These are phyloP conservation scores for Rosalia funebris DNA, from an alignment of 2,888 invertebrate genomes.

Conservation along the genomic window DNA sequence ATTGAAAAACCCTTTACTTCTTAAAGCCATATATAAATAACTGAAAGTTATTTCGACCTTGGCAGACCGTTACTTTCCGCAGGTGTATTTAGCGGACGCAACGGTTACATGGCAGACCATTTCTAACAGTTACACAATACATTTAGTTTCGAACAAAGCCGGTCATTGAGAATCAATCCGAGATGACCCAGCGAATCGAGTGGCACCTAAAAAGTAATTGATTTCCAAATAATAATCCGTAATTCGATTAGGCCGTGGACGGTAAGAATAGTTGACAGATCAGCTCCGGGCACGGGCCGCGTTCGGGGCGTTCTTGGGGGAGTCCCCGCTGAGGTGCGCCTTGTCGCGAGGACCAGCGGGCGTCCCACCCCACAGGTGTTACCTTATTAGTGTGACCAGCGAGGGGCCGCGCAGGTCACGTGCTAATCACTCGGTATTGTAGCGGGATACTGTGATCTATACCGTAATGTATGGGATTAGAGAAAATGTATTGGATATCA, in stretches of 20 bases:
- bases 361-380: slow-evolving; percentile 52
- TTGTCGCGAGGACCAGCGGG: slow-evolving; percentile 40
- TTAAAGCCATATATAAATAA: too few relatives aligned
- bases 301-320: slow-evolving; percentile 49
- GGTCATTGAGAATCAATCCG: slow-evolving; percentile 1
- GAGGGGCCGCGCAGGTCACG: slow-evolving; percentile 35
- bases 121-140: not conserved
- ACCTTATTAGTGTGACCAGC: slow-evolving; percentile 50
- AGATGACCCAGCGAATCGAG: slow-evolving; percentile 18
- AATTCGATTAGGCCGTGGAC: slow-evolving; percentile 36
- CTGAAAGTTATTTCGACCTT: too few relatives aligned
- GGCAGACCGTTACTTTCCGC: too few relatives aligned
- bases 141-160: slow-evolving; percentile 1
- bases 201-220: slow-evolving; percentile 34
- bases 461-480: too few relatives aligned
- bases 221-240: slow-evolving; percentile 33
- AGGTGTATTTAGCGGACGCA: too few relatives aligned
- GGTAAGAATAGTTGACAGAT: slow-evolving; percentile 39
- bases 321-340: slow-evolving; percentile 51
- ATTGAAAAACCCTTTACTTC: too few relatives aligned
- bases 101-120: too few relatives aligned
- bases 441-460: not conserved
- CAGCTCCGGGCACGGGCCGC: slow-evolving; percentile 43
- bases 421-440: slow-evolving; percentile 25
- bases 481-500: too few relatives aligned